Conservation (phyloP, 2,888 invertebrate genomes). For the Lepetodrilus schrolli region DNA sequence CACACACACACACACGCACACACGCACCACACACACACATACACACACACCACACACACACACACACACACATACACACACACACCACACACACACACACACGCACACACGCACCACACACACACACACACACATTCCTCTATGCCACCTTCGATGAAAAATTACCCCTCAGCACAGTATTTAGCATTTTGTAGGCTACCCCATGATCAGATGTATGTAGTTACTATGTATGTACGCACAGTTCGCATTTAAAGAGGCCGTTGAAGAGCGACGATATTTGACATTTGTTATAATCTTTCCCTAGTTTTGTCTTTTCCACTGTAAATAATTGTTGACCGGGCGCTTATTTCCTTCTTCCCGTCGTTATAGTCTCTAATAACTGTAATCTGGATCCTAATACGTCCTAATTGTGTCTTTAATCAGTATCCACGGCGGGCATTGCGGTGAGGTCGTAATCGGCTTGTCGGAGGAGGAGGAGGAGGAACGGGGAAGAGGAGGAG, state of each 20-base stretch:
- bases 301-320: conserved; percentile 19
- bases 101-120: too few species aligned
- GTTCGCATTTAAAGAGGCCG: neutral
- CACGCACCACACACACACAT: too few species aligned
- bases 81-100: too few species aligned
- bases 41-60: too few species aligned
- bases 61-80: too few species aligned
- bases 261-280: conserved; percentile 17
- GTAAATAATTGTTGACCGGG: conserved; percentile 18
- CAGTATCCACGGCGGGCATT: neutral
- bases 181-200: too few species aligned
- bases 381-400: conserved; percentile 17
- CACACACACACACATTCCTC: too few species aligned
- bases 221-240: too few species aligned
- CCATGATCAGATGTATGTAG: too few species aligned
- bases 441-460: neutral
- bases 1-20: too few species aligned
- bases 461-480: neutral
- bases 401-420: conserved; percentile 25
- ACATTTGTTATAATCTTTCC: conserved; percentile 13
- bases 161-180: too few species aligned
- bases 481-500: neutral
- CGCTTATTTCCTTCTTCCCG: conserved; percentile 18
- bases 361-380: neutral
- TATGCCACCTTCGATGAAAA: too few species aligned